Evolutionary conservation across 2,113 vertebrate genomes (phyloP), one percentile per base, ranked within the genome.

Genomic region (Thalassoma bifasciatum): DNA sequence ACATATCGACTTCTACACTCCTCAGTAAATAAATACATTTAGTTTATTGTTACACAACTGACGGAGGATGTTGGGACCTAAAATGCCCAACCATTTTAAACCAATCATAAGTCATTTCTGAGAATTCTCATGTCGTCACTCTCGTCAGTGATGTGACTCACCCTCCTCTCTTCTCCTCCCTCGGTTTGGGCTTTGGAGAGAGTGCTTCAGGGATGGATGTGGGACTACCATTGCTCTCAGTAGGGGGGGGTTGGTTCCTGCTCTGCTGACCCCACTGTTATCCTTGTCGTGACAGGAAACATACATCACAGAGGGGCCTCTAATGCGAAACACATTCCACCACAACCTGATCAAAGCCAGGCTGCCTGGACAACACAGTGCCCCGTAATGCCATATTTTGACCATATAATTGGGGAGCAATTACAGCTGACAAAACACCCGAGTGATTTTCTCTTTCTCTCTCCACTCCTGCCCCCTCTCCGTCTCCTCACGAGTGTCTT

Each of bases 231-330:
- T 86, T 51, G 81, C 75, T 57, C 89, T 46, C 64, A 36, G 89
- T 86, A 87, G 92, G 91, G 91, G 90, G 88, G 92, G 92, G 92
- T 88, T 90, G 91, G 91, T 91, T 90, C 91, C 89, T 30, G 82
- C 92, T 95, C 92, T 65, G 86, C 91, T 86, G 87, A 95, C 88
- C 92, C 94, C 85, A 81, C 92, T 97, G 96, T 97, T 97, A 96
- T 96, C 95, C 94, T 95, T 94, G 92, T 92, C 74, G 42, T 96
- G 95, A 97, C 95, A 96, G 94, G 92, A 94, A 95, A 92, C 95
- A 96, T 96, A 94, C 89, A 96, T 97, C 96, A 95, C 83, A 44
- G 53, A 37, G 58, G 89, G 90, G 91, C 82, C 92, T 78, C 63
- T 91, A 92, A 94, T 94, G 94, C 82, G 93, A 92, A 94, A 91